phyloP scores from a whole-genome alignment of 2,113 vertebrate genomes.

The Rhadina sibilatrix region DNA sequence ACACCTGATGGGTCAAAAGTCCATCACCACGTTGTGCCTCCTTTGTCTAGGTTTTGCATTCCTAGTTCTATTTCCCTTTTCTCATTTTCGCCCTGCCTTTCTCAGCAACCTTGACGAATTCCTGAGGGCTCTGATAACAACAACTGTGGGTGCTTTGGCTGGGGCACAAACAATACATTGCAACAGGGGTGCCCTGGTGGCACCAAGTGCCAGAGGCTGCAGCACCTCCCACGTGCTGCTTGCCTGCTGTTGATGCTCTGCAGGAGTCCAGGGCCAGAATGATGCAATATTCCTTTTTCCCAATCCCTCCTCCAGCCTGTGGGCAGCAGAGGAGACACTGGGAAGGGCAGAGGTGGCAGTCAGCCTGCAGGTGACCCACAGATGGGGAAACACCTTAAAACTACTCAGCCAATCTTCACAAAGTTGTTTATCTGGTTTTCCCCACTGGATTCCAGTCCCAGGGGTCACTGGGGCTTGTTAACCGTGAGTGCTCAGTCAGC shows the following conservation, averaged over 20 bases:
- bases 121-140: too few species aligned
- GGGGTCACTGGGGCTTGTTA: neutral
- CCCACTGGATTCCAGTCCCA: neutral
- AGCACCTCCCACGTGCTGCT: neutral
- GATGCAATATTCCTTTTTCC: neutral
- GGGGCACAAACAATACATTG: too few species aligned
- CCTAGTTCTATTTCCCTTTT: too few species aligned
- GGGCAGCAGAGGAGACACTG: accelerated
- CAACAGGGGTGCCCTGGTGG: neutral
- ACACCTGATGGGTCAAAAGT: too few species aligned
- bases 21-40: too few species aligned
- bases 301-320: accelerated
- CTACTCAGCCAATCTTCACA: neutral
- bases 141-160: too few species aligned
- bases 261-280: accelerated
- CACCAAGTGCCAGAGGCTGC: neutral
- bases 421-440: neutral
- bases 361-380: accelerated
- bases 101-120: too few species aligned
- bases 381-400: neutral
- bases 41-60: too few species aligned
- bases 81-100: too few species aligned
- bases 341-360: neutral
- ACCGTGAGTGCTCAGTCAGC: accelerated
- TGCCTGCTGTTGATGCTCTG: neutral